Evolutionary conservation across 2,888 invertebrate species (phyloP).

Genomic region (Mythimna ferrago): DNA sequence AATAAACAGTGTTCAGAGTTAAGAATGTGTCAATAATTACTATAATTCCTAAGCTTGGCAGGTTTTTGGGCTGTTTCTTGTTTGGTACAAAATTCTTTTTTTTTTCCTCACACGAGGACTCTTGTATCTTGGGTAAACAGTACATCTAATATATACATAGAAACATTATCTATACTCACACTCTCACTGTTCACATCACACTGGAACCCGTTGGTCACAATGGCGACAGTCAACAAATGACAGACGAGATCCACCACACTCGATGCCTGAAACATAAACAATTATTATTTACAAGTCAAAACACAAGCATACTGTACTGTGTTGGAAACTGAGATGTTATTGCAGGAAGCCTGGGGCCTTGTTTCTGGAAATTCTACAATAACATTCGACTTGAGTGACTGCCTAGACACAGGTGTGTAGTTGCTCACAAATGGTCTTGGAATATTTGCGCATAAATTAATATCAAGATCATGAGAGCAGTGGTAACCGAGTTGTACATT

Average conservation of each 20-base stretch:
- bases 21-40: neutral
- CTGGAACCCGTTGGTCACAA: constrained; percentile 80
- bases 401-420: neutral
- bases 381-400: neutral
- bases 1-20: too few relatives aligned
- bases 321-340: constrained; percentile 30
- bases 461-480: too few relatives aligned
- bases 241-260: constrained; percentile 76
- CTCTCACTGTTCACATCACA: constrained; percentile 76
- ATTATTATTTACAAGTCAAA: constrained; percentile 47
- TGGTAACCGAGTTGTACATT: too few relatives aligned
- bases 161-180: constrained; percentile 70
- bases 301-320: constrained; percentile 25
- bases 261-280: constrained; percentile 75
- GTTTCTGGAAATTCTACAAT: constrained; percentile 6
- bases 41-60: neutral
- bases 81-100: too few relatives aligned
- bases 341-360: constrained; percentile 8
- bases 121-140: constrained; percentile 13
- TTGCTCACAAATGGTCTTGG: neutral
- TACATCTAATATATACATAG: constrained; percentile 15
- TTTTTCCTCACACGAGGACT: too few relatives aligned
- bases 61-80: too few relatives aligned
- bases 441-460: neutral
- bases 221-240: constrained; percentile 76